phyloP scores from a whole-genome alignment of 2,113 vertebrate genomes.

The Paralichthys olivaceus region DNA sequence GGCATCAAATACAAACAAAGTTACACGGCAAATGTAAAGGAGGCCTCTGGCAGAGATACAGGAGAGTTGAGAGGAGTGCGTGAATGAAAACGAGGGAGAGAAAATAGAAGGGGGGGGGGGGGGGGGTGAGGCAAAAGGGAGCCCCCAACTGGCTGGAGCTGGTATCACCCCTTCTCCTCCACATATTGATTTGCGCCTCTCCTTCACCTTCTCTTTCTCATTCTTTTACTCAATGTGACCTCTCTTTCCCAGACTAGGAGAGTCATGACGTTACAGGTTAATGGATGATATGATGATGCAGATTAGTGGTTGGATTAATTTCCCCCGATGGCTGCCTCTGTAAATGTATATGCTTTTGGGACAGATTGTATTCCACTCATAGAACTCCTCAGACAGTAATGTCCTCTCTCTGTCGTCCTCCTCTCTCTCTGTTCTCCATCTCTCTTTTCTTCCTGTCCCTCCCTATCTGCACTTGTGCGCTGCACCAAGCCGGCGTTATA shows the following conservation, averaged over 20 bases:
- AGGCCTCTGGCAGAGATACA: slow-evolving; percentile 19
- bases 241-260: slow-evolving; percentile 8
- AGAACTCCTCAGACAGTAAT: slow-evolving; percentile 25
- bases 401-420: slow-evolving; percentile 24
- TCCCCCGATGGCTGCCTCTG: not conserved
- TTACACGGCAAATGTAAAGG: slow-evolving; percentile 30
- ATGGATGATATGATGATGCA: slow-evolving; percentile 26
- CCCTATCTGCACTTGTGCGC: slow-evolving; percentile 35
- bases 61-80: not conserved
- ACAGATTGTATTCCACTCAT: slow-evolving; percentile 26
- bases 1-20: slow-evolving; percentile 41
- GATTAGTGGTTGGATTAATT: slow-evolving; percentile 38
- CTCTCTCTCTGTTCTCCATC: slow-evolving; percentile 20
- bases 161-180: slow-evolving; percentile 6
- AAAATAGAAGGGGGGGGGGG: not conserved
- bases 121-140: slow-evolving; percentile 43
- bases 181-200: not conserved
- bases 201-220: not conserved
- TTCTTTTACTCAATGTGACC: not conserved
- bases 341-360: slow-evolving; percentile 12
- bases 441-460: slow-evolving; percentile 33
- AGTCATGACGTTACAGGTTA: slow-evolving; percentile 24
- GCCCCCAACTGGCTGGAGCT: slow-evolving; percentile 61
- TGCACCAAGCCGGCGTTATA: slow-evolving; percentile 44
- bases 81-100: slow-evolving; percentile 12